These are phyloP conservation scores for Papilio polyxenes DNA, from an alignment of 1,140 invertebrate genomes.

Conservation along the genomic window DNA sequence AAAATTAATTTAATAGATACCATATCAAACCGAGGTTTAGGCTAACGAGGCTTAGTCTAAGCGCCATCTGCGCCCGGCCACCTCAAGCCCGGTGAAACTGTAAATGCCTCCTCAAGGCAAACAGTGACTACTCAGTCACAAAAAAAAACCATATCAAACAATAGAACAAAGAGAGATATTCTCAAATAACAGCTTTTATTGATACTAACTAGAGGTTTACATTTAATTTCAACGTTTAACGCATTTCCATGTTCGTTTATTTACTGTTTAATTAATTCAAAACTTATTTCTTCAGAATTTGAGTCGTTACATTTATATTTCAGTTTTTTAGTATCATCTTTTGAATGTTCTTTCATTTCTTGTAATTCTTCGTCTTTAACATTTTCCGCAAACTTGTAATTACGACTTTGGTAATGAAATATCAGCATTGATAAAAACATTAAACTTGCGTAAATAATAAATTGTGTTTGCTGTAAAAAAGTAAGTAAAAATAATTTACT, in stretches of 20 bases:
- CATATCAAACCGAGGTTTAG: too few species aligned
- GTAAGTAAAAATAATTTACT: background rate
- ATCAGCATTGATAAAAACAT: conserved; percentile 7
- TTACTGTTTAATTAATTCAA: background rate
- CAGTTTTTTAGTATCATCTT: background rate
- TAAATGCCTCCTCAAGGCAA: too few species aligned
- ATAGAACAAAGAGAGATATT: too few species aligned
- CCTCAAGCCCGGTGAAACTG: too few species aligned
- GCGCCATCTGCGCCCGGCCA: too few species aligned
- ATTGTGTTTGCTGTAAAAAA: conserved; percentile 7
- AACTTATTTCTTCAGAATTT: background rate
- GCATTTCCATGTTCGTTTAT: background rate
- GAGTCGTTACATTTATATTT: background rate
- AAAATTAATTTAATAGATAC: too few species aligned
- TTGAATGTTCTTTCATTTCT: background rate
- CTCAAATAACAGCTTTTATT: background rate
- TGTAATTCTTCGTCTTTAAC: background rate
- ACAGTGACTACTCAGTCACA: too few species aligned
- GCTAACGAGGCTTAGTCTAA: too few species aligned
- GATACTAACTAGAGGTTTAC: too few species aligned
- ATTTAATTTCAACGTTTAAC: too few species aligned
- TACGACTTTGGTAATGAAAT: conserved; percentile 8
- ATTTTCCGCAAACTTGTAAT: background rate
- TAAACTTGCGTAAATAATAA: background rate
- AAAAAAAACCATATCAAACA: too few species aligned